A percentile compares a stretch with the other conserved stretches of the same genome.
Evolutionary conservation across 2,797 vertebrate genomes (phyloP).

Genomic region (Triplophysa bombifrons): DNA sequence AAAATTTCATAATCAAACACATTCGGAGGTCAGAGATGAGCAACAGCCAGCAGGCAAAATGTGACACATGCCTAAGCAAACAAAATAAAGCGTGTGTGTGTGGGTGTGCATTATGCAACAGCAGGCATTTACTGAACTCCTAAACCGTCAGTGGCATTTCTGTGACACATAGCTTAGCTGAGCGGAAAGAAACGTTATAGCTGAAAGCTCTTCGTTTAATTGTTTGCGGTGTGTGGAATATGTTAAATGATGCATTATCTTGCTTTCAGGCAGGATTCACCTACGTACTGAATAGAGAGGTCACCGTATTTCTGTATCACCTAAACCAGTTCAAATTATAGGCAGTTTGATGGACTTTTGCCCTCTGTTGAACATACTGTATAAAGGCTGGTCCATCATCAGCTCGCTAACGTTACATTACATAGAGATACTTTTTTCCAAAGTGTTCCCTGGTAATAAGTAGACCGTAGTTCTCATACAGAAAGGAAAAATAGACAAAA

Average conservation of each 20-base stretch:
- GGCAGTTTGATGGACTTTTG: neutral
- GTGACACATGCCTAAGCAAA: conserved; percentile 11
- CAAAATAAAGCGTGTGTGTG: conserved; percentile 7
- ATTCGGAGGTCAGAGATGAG: neutral
- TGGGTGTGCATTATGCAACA: conserved; percentile 17
- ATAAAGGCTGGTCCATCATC: neutral
- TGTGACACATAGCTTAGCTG: conserved; percentile 5
- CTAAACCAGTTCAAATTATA: conserved; percentile 23
- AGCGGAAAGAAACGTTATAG: conserved; percentile 18
- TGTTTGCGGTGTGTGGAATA: conserved; percentile 25
- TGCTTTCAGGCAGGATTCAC: conserved; percentile 35
- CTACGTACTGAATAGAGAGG: conserved; percentile 32
- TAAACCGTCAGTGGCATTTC: conserved; percentile 16
- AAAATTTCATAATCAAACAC: neutral
- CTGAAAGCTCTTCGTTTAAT: conserved; percentile 33
- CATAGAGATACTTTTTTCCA: neutral
- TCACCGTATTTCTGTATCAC: neutral
- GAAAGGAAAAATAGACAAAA: neutral
- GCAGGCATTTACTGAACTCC: conserved; percentile 7
- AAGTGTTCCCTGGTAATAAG: neutral
- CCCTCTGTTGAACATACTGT: neutral
- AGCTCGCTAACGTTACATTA: neutral
- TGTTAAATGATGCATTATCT: conserved; percentile 20
- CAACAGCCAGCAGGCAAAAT: neutral
- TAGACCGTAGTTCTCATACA: neutral